Conservation (phyloP, 2,888 invertebrate species). For the Tinea semifulvella region DNA sequence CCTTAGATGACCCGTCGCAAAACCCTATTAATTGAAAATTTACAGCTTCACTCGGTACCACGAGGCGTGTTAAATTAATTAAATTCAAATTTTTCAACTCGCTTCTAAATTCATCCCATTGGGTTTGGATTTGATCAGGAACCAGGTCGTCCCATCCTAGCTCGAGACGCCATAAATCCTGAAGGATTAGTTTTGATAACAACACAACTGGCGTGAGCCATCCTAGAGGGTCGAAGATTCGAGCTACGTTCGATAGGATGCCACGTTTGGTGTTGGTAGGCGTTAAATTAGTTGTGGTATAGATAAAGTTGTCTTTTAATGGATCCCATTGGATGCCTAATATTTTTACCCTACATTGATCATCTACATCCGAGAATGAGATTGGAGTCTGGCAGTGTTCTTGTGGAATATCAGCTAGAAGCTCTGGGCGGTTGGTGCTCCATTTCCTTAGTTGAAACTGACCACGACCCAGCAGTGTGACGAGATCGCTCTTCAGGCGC, state of each 20-base stretch:
- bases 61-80: constrained; percentile 1
- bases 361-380: background rate
- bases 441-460: constrained; percentile 15
- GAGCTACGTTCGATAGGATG: constrained; percentile 14
- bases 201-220: no score
- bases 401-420: no score
- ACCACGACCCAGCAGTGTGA: background rate
- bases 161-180: constrained; percentile 18
- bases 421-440: constrained; percentile 12
- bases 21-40: constrained; percentile 9
- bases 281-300: background rate
- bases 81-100: background rate
- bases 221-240: no score
- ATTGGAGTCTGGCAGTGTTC: constrained; percentile 8
- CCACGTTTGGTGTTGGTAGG: background rate
- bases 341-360: constrained; percentile 2
- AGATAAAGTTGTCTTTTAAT: no score
- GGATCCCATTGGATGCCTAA: no score
- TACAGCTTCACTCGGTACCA: background rate
- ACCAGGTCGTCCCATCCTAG: constrained; percentile 18
- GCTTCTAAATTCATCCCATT: constrained; percentile 13
- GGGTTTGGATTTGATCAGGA: constrained; percentile 9
- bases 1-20: no score
- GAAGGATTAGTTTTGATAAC: constrained; percentile 18
- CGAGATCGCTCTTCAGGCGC: background rate